Conservation (phyloP, 2,113 vertebrate genomes). For the Gymnarchus niloticus region DNA sequence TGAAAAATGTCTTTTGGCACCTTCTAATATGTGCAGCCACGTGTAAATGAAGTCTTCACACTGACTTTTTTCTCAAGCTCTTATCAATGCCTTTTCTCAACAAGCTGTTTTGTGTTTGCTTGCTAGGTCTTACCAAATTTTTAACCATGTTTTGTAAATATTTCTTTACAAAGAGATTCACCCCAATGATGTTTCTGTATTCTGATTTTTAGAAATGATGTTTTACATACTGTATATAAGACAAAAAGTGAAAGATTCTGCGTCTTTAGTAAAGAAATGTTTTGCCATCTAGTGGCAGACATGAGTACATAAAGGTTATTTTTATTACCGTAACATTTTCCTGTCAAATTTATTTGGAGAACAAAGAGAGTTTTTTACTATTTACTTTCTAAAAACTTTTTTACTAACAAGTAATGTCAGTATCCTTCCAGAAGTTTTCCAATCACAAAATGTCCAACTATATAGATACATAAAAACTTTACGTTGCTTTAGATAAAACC, state of each 20-base stretch:
- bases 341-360: not conserved
- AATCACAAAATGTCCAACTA: not conserved
- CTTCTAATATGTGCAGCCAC: not conserved
- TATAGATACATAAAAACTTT: not conserved
- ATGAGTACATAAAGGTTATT: not conserved
- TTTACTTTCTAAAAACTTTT: not conserved
- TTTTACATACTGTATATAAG: not conserved
- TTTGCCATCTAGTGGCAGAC: not conserved
- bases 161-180: not conserved
- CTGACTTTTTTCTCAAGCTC: not conserved
- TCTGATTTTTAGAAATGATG: not conserved
- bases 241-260: not conserved
- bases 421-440: not conserved
- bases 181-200: not conserved
- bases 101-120: not conserved
- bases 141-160: not conserved
- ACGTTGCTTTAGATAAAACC: not conserved
- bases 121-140: not conserved
- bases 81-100: not conserved
- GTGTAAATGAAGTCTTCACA: not conserved
- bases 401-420: not conserved
- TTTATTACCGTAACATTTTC: not conserved
- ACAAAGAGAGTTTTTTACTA: no score
- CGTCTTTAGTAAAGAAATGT: not conserved
- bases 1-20: conserved; percentile 4